phyloP scores from a whole-genome alignment of 1,140 invertebrate genomes.

The Hestina assimilis region DNA sequence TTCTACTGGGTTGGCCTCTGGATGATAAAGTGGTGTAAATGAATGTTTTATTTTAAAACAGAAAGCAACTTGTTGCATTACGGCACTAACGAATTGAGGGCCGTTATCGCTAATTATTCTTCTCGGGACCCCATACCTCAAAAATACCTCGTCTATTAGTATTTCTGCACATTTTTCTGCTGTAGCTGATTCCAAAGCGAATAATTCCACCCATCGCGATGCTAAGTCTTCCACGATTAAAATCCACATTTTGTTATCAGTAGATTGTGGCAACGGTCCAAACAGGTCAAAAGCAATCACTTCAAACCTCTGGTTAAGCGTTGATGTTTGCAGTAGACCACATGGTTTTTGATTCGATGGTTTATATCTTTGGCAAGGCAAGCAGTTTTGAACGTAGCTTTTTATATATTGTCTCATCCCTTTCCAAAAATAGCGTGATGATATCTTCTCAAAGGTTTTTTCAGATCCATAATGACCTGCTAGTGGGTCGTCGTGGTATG shows the following conservation, averaged over 20 bases:
- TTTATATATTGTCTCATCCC: constrained; percentile 38
- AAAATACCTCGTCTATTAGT: constrained; percentile 30
- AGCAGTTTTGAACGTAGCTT: constrained; percentile 30
- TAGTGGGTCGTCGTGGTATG: constrained; percentile 37
- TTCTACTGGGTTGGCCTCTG: constrained; percentile 61
- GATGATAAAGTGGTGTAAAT: constrained; percentile 52
- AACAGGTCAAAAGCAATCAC: constrained; percentile 43
- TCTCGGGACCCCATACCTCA: constrained; percentile 38
- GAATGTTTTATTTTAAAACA: constrained; percentile 44
- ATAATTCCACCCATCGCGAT: constrained; percentile 52
- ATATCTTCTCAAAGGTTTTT: constrained; percentile 31
- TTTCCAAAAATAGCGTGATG: constrained; percentile 40
- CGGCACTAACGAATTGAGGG: constrained; percentile 36
- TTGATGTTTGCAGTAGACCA: constrained; percentile 30
- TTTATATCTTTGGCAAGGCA: constrained; percentile 42
- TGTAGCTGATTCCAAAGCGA: constrained; percentile 8
- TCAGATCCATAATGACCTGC: constrained; percentile 43
- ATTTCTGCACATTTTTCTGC: constrained; percentile 36
- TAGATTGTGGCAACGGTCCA: constrained; percentile 35
- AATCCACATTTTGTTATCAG: constrained; percentile 37
- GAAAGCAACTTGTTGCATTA: constrained; percentile 52
- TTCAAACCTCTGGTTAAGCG: constrained; percentile 37
- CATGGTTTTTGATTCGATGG: constrained; percentile 38
- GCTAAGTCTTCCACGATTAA: constrained; percentile 47
- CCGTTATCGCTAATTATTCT: constrained; percentile 49